Evolutionary conservation across 2,113 vertebrate genomes (phyloP).

Genomic region (Chamaetylas fuelleborni): DNA sequence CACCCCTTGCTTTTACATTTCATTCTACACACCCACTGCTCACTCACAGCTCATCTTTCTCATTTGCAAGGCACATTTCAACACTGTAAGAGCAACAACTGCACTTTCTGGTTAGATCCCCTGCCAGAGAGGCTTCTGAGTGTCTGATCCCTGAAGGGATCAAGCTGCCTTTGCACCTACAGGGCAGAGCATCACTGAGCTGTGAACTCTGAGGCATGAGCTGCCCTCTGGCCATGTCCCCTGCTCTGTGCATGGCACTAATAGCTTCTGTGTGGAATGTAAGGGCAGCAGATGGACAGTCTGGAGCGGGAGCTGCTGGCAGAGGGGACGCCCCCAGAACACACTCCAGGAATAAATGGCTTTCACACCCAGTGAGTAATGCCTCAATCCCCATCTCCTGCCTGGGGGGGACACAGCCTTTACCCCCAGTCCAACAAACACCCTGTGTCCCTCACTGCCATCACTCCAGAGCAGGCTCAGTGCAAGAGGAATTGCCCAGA

Average conservation of each 20-base stretch:
- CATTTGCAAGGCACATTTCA: not conserved
- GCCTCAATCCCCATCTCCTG: not conserved
- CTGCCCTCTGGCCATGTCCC: not conserved
- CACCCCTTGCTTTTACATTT: not conserved
- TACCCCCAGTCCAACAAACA: not conserved
- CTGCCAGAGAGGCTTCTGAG: not conserved
- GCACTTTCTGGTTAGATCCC: not conserved
- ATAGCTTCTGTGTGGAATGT: not conserved
- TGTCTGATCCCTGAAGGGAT: not conserved
- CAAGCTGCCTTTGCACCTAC: slow-evolving; percentile 1
- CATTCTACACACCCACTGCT: not conserved
- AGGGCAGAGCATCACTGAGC: not conserved
- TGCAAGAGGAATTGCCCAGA: not conserved
- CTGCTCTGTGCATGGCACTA: not conserved
- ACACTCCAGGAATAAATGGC: not conserved
- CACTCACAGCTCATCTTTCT: not conserved
- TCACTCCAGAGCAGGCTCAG: not conserved
- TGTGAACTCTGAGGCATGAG: not conserved
- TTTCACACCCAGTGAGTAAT: not conserved
- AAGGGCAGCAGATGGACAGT: slow-evolving; percentile 12
- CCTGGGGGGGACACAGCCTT: not conserved
- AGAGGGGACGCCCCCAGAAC: not conserved
- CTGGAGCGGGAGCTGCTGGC: not conserved
- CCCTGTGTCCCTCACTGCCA: not conserved
- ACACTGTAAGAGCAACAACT: not conserved